These are phyloP conservation scores for Cromileptes altivelis DNA, from an alignment of 2,113 vertebrate genomes.

Conservation along the genomic window DNA sequence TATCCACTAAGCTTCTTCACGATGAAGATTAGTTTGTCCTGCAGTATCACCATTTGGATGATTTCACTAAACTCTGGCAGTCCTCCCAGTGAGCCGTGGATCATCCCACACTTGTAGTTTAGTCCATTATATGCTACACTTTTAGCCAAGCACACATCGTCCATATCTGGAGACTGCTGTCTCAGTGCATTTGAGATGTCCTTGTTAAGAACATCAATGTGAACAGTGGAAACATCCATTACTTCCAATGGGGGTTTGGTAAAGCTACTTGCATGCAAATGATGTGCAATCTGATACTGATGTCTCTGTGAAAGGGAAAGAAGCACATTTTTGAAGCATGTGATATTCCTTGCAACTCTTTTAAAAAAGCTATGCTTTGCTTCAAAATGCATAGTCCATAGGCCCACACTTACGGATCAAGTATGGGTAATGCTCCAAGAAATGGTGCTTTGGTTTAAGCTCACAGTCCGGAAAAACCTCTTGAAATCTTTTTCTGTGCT, in stretches of 20 bases:
- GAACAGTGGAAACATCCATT: slow-evolving; percentile 42
- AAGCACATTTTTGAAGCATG: slow-evolving; percentile 54
- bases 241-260: slow-evolving; percentile 27
- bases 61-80: slow-evolving; percentile 63
- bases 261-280: slow-evolving; percentile 37
- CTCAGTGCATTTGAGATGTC: slow-evolving; percentile 37
- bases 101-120: slow-evolving; percentile 54
- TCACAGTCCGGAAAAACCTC: slow-evolving; percentile 43
- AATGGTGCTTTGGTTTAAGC: slow-evolving; percentile 54
- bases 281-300: slow-evolving; percentile 5
- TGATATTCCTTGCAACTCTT: slow-evolving; percentile 32
- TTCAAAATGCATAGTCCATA: slow-evolving; percentile 20
- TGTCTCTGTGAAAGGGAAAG: slow-evolving; percentile 26
- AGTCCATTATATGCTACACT: slow-evolving; percentile 38
- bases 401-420: slow-evolving; percentile 50
- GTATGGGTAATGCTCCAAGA: slow-evolving; percentile 52
- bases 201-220: slow-evolving; percentile 46
- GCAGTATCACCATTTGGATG: slow-evolving; percentile 52
- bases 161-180: slow-evolving; percentile 28
- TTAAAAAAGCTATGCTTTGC: slow-evolving; percentile 64
- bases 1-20: slow-evolving; percentile 43
- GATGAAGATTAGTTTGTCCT: slow-evolving; percentile 42
- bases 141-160: slow-evolving; percentile 47
- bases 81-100: slow-evolving; percentile 52
- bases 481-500: slow-evolving; percentile 29